Conservation (phyloP, 2,888 invertebrate species). For the Meiosimyza decipiens region DNA sequence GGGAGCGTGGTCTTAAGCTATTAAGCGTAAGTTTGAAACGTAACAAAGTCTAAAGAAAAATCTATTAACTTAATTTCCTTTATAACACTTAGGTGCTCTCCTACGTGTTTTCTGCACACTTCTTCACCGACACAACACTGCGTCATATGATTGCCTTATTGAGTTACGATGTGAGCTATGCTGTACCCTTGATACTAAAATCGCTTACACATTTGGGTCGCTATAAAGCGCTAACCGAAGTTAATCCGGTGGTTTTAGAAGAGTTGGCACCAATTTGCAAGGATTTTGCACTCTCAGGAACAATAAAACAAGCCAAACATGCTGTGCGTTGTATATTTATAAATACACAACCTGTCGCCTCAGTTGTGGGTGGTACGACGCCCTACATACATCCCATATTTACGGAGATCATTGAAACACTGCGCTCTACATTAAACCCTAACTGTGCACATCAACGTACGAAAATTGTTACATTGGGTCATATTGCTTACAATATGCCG, state of each 20-base stretch:
- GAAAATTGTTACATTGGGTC: constrained; percentile 93
- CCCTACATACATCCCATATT: constrained; percentile 76
- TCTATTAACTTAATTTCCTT: neutral
- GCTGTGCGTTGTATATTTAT: constrained; percentile 92
- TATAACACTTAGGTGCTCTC: constrained; percentile 71
- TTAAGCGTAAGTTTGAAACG: constrained; percentile 72
- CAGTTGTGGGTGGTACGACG: constrained; percentile 28
- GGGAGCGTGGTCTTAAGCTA: constrained; percentile 89
- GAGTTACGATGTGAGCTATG: constrained; percentile 77
- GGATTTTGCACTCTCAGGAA: constrained; percentile 87
- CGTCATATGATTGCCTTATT: constrained; percentile 79
- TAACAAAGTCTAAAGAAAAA: no score
- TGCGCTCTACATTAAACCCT: constrained; percentile 80
- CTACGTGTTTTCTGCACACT: constrained; percentile 92
- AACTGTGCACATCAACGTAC: constrained; percentile 88
- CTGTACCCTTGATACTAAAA: constrained; percentile 84
- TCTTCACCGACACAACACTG: constrained; percentile 86
- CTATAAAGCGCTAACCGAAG: constrained; percentile 84
- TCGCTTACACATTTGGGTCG: constrained; percentile 89
- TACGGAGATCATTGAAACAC: constrained; percentile 83
- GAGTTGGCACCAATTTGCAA: constrained; percentile 87
- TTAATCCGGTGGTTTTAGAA: constrained; percentile 80
- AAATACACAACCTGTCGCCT: constrained; percentile 71
- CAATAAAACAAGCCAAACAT: constrained; percentile 96
- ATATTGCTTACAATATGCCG: constrained; percentile 92